Evolutionary conservation across 2,797 vertebrate species (phyloP).

Genomic region (Rousettus madagascariensis): DNA sequence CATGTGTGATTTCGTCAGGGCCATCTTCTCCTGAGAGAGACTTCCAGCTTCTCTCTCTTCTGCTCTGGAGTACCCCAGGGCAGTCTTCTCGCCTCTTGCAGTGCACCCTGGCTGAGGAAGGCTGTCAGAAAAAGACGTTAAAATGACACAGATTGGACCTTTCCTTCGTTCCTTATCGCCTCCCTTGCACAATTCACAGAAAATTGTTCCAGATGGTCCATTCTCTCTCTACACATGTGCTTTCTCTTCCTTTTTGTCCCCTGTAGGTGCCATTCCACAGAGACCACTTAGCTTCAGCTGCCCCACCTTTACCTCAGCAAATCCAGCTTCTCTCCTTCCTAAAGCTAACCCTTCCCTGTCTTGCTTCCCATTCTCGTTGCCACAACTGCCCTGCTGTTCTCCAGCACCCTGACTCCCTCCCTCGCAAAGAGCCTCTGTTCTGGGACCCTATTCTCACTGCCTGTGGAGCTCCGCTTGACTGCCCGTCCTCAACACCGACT

Average conservation of each 20-base stretch:
- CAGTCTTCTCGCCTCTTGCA: background rate
- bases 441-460: background rate
- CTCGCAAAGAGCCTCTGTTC: background rate
- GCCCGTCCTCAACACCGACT: background rate
- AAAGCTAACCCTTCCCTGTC: background rate
- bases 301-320: background rate
- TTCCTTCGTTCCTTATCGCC: background rate
- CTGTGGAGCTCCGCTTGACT: background rate
- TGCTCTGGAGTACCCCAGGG: background rate
- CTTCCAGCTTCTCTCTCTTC: background rate
- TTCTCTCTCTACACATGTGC: background rate
- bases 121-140: background rate
- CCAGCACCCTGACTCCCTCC: background rate
- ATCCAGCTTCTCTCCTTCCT: background rate
- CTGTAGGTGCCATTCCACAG: background rate
- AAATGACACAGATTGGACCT: background rate
- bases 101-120: background rate
- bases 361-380: background rate
- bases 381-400: background rate
- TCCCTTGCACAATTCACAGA: background rate
- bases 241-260: background rate
- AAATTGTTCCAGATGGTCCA: background rate
- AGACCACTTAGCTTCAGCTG: background rate
- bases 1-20: accelerated
- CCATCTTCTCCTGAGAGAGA: background rate